Conservation (phyloP, 2,888 invertebrate genomes). For the Lasioglossum leucozonium region DNA sequence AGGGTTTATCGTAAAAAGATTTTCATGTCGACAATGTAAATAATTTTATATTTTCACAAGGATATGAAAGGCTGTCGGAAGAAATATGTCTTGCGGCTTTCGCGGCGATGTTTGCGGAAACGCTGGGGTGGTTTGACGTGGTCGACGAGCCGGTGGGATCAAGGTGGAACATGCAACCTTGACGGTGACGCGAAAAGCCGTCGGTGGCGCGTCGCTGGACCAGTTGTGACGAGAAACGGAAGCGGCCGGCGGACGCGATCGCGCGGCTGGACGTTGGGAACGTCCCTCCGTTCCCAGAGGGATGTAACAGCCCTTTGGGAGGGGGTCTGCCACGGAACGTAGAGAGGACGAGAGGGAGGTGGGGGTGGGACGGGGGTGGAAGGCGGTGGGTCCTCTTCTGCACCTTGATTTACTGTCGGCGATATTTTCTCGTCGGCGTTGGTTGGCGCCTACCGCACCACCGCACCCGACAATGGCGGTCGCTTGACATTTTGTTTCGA, state of each 20-base stretch:
- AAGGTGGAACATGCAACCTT: constrained; percentile 17
- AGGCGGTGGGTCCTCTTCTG: constrained; percentile 64
- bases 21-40: no score
- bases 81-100: not conserved
- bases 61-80: no score
- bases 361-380: constrained; percentile 38
- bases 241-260: constrained; percentile 74
- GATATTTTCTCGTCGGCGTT: constrained; percentile 82
- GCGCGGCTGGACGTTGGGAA: constrained; percentile 64
- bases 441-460: constrained; percentile 78
- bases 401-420: constrained; percentile 82
- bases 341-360: not conserved
- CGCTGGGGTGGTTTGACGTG: not conserved
- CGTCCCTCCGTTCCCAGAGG: constrained; percentile 40
- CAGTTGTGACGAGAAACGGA: constrained; percentile 80
- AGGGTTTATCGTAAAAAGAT: no score
- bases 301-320: constrained; percentile 41
- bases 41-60: no score
- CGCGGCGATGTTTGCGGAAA: not conserved
- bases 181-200: constrained; percentile 44
- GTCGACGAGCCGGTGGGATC: not conserved
- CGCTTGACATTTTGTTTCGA: constrained; percentile 84
- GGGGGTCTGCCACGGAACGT: not conserved
- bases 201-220: constrained; percentile 59
- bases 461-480: constrained; percentile 81